Percentiles rank a stretch among this genome's conserved stretches.
Conservation (phyloP, 2,888 invertebrate genomes). For the Dicyrtoma fusca region DNA sequence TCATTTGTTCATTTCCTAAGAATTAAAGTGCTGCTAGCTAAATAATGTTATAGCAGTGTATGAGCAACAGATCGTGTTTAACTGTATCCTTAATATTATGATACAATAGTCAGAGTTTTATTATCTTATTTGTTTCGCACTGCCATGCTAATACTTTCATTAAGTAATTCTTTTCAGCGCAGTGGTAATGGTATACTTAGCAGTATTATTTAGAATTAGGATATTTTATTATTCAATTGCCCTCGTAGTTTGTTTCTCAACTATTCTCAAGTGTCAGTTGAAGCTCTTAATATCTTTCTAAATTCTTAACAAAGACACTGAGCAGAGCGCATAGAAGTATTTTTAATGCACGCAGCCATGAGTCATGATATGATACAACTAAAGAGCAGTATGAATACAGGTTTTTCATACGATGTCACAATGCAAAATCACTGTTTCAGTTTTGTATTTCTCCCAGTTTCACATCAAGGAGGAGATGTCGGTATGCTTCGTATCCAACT, state of each 20-base stretch:
- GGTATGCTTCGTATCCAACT: constrained; percentile 76
- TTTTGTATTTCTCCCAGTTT: constrained; percentile 63
- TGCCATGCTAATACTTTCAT: no score
- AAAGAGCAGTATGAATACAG: background rate
- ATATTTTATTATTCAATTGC: background rate
- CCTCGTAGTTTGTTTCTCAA: background rate
- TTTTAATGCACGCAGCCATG: no score
- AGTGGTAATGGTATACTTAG: background rate
- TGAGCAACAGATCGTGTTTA: background rate
- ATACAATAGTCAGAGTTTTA: background rate
- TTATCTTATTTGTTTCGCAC: no score
- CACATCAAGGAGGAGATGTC: constrained; percentile 76
- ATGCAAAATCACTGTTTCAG: background rate
- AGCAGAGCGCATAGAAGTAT: no score
- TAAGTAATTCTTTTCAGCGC: background rate
- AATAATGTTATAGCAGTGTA: background rate
- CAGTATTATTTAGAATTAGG: background rate
- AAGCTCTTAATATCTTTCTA: no score
- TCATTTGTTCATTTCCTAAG: no score
- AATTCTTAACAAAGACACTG: no score
- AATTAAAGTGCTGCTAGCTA: no score
- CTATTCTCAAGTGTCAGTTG: background rate
- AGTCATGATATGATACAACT: background rate
- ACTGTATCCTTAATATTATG: background rate
- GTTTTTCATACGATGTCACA: background rate